Evolutionary conservation across 1,140 invertebrate genomes (phyloP), one percentile per base, ranked within the genome.

Genomic region (Battus philenor): DNA sequence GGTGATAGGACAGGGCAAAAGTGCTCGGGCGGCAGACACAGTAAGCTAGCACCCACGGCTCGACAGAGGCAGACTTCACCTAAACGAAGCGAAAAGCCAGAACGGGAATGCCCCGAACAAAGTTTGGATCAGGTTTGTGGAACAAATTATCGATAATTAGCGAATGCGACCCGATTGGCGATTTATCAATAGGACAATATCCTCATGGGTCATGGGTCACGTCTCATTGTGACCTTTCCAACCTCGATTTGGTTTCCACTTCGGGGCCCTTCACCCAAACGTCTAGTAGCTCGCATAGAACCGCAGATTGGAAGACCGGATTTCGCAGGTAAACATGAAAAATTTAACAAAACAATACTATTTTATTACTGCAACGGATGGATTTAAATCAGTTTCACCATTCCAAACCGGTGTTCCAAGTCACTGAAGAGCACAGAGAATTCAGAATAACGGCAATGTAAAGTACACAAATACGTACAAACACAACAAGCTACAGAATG

Each of bases 211-310:
- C 60, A 80, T 83, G 87, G 86, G 86, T 88, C 89, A 90, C 88
- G 89, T 89, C 88, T 85, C 88, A 83, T 61, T 77, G 89, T 90
- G 88, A 89, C 88, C 87, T 89, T 90, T 68, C 63, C 78, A 87
- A 88, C 88, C 85, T 90, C 90, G 90, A 91, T 91, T 91, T 91
- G 90, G 90, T 91, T 91, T 91, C 90, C 90, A 91, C 87, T 89
- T 71, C 85, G 85, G 86, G 83, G 81, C 88, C 72, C 70, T 80
- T 79, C 69, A 73, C 75, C 82, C 76, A 80, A 72, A 77, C 58
- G 65, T 67, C 71, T 75, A 74, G 61, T 64, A 74, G 66, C 70
- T 72, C 67, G 50, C 57, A 58, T 57, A 59, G 57, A 64, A 58
- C 46, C n/a, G 59, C 57, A 61, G 50, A 46, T 75, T 78, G 68